Evolutionary conservation across 2,797 vertebrate genomes (phyloP).

Genomic region (Tokudaia tokunoshimensis): DNA sequence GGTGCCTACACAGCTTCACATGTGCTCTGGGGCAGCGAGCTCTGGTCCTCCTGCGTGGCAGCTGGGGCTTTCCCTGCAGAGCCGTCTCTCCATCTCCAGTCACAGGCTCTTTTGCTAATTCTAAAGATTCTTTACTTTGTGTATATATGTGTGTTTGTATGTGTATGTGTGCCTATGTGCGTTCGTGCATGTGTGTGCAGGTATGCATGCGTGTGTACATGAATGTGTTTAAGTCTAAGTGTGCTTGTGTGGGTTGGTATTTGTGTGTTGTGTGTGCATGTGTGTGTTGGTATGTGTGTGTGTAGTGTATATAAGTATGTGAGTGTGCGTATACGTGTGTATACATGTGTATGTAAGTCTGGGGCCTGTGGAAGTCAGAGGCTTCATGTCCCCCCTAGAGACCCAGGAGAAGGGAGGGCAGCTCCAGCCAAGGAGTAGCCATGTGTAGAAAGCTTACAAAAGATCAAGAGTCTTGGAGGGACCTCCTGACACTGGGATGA

Average conservation of each 20-base stretch:
- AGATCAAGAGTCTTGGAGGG: neutral
- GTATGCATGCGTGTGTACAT: too few relatives aligned
- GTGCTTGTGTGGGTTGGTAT: too few relatives aligned
- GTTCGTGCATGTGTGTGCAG: too few relatives aligned
- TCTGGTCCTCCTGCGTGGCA: neutral
- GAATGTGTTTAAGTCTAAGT: too few relatives aligned
- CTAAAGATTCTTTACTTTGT: neutral
- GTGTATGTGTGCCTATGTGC: neutral
- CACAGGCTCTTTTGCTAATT: neutral
- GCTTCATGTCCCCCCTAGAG: neutral
- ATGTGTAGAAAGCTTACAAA: neutral
- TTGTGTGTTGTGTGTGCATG: neutral
- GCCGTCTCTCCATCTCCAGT: neutral
- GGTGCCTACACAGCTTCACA: neutral
- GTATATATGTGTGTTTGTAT: neutral
- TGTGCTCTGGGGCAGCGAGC: neutral
- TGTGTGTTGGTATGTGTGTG: neutral
- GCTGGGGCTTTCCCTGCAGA: neutral
- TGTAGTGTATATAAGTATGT: neutral
- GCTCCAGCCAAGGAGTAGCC: neutral
- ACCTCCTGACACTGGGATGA: neutral
- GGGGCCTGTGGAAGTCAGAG: neutral
- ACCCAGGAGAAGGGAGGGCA: neutral
- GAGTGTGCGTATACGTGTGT: neutral
- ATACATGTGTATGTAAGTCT: neutral